Base-by-base conservation (phyloP, 2,888 invertebrate genomes). In the Patella ulyssiponensis region DNA sequence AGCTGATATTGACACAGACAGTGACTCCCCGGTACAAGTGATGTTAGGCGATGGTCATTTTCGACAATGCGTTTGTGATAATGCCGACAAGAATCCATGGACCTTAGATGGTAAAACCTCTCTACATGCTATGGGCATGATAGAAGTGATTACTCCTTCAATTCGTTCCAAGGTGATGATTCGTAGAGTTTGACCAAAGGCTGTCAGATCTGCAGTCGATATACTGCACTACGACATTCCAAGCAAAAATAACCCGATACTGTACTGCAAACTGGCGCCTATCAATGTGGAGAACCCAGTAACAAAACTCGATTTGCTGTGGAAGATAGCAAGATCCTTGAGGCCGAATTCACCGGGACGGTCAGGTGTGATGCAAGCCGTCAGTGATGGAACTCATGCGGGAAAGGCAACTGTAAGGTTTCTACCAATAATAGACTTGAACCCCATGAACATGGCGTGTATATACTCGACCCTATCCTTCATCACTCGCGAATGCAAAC, bases 341-440 rank as follows among this genome's bases (percentile, higher is more conserved):
- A 56, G 70, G 11, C 53, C 77, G 17, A 72, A 73, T 44, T 71
- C 71, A 20, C 83, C 83, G 52, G 75, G 69, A 11, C 84, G 86
- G 83, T 79, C 80, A n/a, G 85, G 83, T 3, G 53, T 79, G 20
- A 85, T 84, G 85, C 84, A 86, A 77, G 69, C 54, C 51, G 56
- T 81, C 1, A 64, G 64, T 51, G 73, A 77, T 3, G 83, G 79
- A n/a, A 71, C 56, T 11, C 77, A 82, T 71, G 82, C 81, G 27
- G 85, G 84, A 12, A 77, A 82, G 77, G 75, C 84, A 3, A 72
- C 77, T 56, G 17, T 56, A 56, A 56, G 17, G 14, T 56, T 56
- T 56, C 56, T 56, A 56, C 56, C 56, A 2, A 56, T 56, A 2
- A 56, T 56, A 56, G 17, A 56, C 56, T 15, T 56, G 56, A 12